Evolutionary conservation across 2,797 vertebrate species (phyloP).

Genomic region (Sebastes oblongus): DNA sequence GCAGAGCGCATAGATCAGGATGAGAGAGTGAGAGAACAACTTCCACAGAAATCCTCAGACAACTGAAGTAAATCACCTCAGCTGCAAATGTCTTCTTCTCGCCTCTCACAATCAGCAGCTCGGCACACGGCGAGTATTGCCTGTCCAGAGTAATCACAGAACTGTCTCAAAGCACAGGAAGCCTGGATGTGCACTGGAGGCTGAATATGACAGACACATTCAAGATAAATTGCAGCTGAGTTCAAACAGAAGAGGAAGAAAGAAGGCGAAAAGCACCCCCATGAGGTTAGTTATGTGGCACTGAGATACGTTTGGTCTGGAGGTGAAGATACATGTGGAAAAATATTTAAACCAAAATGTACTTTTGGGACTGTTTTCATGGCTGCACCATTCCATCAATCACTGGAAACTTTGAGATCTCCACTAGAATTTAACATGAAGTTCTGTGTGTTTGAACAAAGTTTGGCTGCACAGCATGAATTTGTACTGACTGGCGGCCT

Average conservation of each 20-base stretch:
- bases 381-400: not conserved
- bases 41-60: slow-evolving; percentile 26
- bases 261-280: accelerated
- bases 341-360: not conserved
- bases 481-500: not conserved
- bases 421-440: not conserved
- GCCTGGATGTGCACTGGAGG: slow-evolving; percentile 31
- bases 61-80: slow-evolving; percentile 53
- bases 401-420: not conserved
- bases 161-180: slow-evolving; percentile 41
- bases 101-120: slow-evolving; percentile 41
- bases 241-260: slow-evolving; percentile 6
- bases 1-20: slow-evolving; percentile 1
- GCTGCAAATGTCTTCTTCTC: slow-evolving; percentile 38
- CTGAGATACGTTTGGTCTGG: not conserved
- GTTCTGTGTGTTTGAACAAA: not conserved
- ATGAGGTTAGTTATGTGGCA: not conserved
- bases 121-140: slow-evolving; percentile 34
- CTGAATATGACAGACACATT: slow-evolving; percentile 46
- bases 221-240: slow-evolving; percentile 23
- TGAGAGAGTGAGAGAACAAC: slow-evolving; percentile 1
- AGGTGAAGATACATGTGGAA: not conserved
- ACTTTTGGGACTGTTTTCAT: not conserved
- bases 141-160: slow-evolving; percentile 59
- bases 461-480: not conserved